These are phyloP conservation scores for Tetanocera ferruginea DNA, from an alignment of 2,888 invertebrate species.

Conservation along the genomic window DNA sequence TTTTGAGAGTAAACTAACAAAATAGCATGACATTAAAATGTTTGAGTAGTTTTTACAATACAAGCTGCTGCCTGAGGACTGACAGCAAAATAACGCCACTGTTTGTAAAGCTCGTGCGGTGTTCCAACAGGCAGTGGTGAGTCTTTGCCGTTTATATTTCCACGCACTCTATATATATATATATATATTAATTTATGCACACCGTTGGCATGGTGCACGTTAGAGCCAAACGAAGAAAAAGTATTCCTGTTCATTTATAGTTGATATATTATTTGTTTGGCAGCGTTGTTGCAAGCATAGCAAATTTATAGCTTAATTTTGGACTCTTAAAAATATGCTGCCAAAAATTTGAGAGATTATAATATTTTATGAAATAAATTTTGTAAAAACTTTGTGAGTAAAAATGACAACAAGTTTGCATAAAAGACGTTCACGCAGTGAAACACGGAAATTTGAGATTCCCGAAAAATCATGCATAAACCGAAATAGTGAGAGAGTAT, in stretches of 20 bases:
- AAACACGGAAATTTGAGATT: conserved; percentile 51
- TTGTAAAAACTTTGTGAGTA: background rate
- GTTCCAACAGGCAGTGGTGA: conserved; percentile 1
- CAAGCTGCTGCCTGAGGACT: background rate
- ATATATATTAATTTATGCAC: conserved; percentile 29
- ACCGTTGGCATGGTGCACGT: conserved; percentile 66
- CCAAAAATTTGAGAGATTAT: background rate
- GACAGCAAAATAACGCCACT: conserved; percentile 5
- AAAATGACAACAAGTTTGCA: conserved; percentile 48
- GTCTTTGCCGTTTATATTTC: background rate
- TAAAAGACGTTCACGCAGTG: conserved; percentile 61
- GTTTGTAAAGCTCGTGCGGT: background rate
- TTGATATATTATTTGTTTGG: conserved; percentile 23
- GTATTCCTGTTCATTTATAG: conserved; percentile 42
- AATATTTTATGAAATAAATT: background rate
- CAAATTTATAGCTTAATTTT: background rate
- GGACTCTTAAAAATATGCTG: background rate
- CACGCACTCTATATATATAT: background rate
- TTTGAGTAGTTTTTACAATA: background rate
- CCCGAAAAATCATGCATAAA: background rate
- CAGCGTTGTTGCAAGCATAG: conserved; percentile 18
- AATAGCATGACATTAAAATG: no score
- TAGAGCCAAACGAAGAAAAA: conserved; percentile 62
- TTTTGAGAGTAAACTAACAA: background rate
- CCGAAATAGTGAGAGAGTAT: conserved; percentile 16